phyloP scores from a whole-genome alignment of 2,888 invertebrate species.

The Pollenia amentaria region DNA sequence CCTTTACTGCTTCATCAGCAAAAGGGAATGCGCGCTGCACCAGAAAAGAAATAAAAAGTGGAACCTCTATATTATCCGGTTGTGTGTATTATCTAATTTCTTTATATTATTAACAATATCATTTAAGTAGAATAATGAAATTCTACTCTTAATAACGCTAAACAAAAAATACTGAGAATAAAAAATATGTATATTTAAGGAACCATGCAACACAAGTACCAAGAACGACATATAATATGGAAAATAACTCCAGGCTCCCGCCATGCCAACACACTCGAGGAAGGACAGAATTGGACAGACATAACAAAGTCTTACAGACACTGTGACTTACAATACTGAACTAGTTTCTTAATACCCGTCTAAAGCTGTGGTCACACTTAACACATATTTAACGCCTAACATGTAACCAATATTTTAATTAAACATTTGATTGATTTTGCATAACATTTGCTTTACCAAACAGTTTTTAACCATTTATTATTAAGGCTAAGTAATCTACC shows the following conservation, averaged over 20 bases:
- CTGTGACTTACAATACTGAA: conserved; percentile 51
- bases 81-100: conserved; percentile 65
- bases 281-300: conserved; percentile 20
- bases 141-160: conserved; percentile 10
- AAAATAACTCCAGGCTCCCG: conserved; percentile 1
- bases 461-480: too few relatives aligned
- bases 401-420: too few relatives aligned
- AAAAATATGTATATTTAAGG: neutral
- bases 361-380: too few relatives aligned
- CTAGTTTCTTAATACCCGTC: conserved; percentile 31
- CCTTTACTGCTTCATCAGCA: conserved; percentile 27
- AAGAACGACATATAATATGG: conserved; percentile 34
- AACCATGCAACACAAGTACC: conserved; percentile 24
- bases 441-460: too few relatives aligned
- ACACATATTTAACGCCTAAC: too few relatives aligned
- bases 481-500: too few relatives aligned
- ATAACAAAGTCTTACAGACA: conserved; percentile 25
- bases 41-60: neutral
- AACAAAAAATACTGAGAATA: neutral
- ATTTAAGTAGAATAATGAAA: conserved; percentile 59
- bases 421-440: too few relatives aligned
- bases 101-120: conserved; percentile 55
- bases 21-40: neutral
- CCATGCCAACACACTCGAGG: conserved; percentile 6
- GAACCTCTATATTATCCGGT: conserved; percentile 35